Conservation (phyloP, 2,113 vertebrate species). For the Tinamus guttatus region DNA sequence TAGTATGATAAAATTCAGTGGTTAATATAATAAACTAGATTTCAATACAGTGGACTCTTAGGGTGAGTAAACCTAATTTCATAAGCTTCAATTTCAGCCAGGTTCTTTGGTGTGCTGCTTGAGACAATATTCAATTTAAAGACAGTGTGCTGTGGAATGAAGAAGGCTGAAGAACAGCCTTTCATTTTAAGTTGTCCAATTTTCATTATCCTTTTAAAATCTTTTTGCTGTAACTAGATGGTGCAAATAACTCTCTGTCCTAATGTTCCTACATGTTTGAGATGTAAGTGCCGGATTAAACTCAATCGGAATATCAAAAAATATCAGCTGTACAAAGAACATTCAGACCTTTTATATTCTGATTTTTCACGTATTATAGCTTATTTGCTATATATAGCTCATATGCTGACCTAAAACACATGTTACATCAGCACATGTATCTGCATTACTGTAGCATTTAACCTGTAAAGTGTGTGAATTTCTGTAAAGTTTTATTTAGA, state of each 20-base stretch:
- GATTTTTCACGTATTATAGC: not conserved
- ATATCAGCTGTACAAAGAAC: not conserved
- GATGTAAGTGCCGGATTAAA: not conserved
- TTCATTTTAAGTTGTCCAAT: not conserved
- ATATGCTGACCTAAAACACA: not conserved
- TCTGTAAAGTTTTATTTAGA: not conserved
- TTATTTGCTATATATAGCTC: not conserved
- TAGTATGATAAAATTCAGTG: not conserved
- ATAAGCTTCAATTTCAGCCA: not conserved
- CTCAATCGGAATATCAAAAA: not conserved
- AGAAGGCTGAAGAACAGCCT: not conserved
- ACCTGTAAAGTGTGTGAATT: not conserved
- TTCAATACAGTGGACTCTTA: not conserved
- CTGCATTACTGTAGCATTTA: not conserved
- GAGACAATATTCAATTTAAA: not conserved
- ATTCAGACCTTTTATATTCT: not conserved
- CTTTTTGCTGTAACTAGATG: not conserved
- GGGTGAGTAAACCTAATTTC: not conserved
- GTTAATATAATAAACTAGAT: not conserved
- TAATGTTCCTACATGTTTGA: not conserved
- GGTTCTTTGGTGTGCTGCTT: not conserved
- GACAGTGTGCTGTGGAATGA: not conserved
- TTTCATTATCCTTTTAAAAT: not conserved
- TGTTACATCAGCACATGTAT: not conserved
- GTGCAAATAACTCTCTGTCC: not conserved